phyloP scores from a whole-genome alignment of 1,140 invertebrate genomes.

The Leptonema lineaticorne region DNA sequence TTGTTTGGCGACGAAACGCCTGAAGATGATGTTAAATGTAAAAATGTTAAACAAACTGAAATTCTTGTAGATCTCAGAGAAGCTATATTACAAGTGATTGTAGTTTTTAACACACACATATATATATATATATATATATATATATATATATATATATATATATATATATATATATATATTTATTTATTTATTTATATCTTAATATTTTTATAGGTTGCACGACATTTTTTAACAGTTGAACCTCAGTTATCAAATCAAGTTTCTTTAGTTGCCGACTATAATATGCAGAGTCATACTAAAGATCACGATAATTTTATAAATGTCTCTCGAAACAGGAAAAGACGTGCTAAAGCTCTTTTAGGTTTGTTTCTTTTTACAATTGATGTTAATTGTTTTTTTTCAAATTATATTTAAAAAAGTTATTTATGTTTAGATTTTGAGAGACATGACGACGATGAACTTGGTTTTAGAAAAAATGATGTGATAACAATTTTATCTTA shows the following conservation, averaged over 20 bases:
- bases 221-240: constrained; percentile 85
- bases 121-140: no score
- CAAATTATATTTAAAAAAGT: background rate
- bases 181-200: no score
- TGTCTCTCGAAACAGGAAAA: constrained; percentile 80
- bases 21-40: constrained; percentile 86
- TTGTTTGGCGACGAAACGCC: constrained; percentile 77
- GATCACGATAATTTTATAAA: constrained; percentile 94
- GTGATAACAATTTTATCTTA: constrained; percentile 97
- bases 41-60: constrained; percentile 95
- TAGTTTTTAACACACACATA: no score
- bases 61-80: constrained; percentile 95
- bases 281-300: constrained; percentile 89
- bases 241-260: constrained; percentile 71
- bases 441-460: constrained; percentile 95
- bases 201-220: constrained; percentile 75
- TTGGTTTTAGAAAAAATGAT: constrained; percentile 98
- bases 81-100: constrained; percentile 74
- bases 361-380: constrained; percentile 51
- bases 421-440: constrained; percentile 81
- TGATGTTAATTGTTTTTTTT: background rate
- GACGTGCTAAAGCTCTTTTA: constrained; percentile 91
- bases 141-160: no score
- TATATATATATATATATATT: constrained; percentile 47
- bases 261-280: constrained; percentile 89